Conservation (phyloP, 2,888 invertebrate species). For the Erpobdella octoculata region DNA sequence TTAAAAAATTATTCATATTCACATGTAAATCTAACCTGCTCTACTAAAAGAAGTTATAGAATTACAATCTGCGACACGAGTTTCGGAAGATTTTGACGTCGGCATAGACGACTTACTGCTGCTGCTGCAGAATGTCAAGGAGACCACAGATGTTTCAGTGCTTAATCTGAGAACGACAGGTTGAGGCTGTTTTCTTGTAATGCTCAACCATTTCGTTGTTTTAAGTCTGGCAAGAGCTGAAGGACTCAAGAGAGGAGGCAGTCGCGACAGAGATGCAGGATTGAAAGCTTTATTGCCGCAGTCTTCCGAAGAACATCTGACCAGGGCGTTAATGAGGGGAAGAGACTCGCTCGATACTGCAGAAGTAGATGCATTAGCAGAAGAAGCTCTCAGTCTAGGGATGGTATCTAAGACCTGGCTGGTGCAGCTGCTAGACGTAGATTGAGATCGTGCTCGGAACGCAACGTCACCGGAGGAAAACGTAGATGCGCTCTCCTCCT, state of each 20-base stretch:
- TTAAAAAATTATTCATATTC: too few species aligned
- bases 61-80: too few species aligned
- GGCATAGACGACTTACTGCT: too few species aligned
- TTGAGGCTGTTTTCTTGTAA: background rate
- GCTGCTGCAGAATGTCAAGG: background rate
- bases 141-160: background rate
- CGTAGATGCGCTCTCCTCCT: background rate
- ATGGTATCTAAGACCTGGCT: background rate
- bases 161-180: background rate
- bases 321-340: background rate
- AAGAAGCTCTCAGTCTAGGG: background rate
- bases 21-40: too few species aligned
- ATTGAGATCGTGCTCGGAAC: background rate
- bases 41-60: too few species aligned
- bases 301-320: background rate
- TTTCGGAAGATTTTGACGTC: too few species aligned
- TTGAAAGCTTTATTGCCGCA: background rate
- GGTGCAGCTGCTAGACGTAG: background rate
- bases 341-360: background rate
- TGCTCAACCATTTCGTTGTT: slow-evolving; percentile 2
- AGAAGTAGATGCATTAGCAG: slow-evolving; percentile 3
- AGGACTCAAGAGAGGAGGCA: background rate
- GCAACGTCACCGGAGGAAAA: background rate
- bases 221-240: background rate
- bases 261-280: too few species aligned